These are phyloP conservation scores for Neosilurus mollespiculum DNA, from an alignment of 2,797 vertebrate species.

Conservation along the genomic window DNA sequence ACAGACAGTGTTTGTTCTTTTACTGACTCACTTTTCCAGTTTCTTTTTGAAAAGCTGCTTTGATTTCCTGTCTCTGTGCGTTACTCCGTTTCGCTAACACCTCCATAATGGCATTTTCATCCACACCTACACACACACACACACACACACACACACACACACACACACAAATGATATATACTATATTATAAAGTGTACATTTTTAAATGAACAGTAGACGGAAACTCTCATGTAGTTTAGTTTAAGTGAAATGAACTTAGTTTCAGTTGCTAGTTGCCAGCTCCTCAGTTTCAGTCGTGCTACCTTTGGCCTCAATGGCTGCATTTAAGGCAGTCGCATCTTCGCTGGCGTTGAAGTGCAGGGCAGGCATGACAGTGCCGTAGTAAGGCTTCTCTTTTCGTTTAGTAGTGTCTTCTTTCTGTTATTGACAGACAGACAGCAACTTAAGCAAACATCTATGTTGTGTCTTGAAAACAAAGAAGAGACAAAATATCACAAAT, in stretches of 20 bases:
- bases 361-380: slow-evolving; percentile 73
- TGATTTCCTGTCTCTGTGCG: slow-evolving; percentile 87
- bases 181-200: too few species aligned
- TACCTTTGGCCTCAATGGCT: slow-evolving; percentile 78
- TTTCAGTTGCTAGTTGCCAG: not conserved
- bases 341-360: slow-evolving; percentile 74
- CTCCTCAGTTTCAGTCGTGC: not conserved
- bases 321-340: slow-evolving; percentile 79
- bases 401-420: slow-evolving; percentile 52
- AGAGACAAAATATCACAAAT: not conserved
- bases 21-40: slow-evolving; percentile 73
- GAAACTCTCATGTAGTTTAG: too few species aligned
- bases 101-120: slow-evolving; percentile 82
- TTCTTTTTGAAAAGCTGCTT: slow-evolving; percentile 78
- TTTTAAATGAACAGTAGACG: too few species aligned
- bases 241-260: too few species aligned
- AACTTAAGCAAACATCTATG: not conserved
- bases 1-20: not conserved
- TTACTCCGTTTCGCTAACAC: slow-evolving; percentile 84
- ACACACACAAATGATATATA: too few species aligned
- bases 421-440: not conserved
- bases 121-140: slow-evolving; percentile 74
- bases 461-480: slow-evolving; percentile 26
- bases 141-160: not conserved
- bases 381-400: slow-evolving; percentile 60